phyloP scores from a whole-genome alignment of 2,888 invertebrate genomes.

The Drosophila subquinaria region DNA sequence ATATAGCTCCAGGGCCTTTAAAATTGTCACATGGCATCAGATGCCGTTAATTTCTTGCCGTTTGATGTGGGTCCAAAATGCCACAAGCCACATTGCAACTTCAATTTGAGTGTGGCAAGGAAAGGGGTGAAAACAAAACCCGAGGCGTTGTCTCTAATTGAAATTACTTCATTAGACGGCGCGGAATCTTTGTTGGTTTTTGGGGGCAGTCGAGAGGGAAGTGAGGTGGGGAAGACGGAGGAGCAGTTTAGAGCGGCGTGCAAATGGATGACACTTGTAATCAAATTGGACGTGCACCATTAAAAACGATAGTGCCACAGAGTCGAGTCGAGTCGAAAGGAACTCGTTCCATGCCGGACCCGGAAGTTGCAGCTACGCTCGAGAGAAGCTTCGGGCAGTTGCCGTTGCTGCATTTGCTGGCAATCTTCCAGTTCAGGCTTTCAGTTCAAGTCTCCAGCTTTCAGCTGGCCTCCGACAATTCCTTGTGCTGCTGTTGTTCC shows the following conservation, averaged over 20 bases:
- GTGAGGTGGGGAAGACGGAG: background rate
- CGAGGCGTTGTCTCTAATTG: conserved; percentile 56
- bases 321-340: conserved; percentile 19
- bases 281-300: conserved; percentile 80
- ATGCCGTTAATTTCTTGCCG: conserved; percentile 19
- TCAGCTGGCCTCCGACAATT: conserved; percentile 34
- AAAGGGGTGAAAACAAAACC: conserved; percentile 3
- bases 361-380: conserved; percentile 74
- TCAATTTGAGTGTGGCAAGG: background rate
- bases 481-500: conserved; percentile 48
- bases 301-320: conserved; percentile 65
- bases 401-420: conserved; percentile 40
- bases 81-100: conserved; percentile 26
- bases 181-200: conserved; percentile 47
- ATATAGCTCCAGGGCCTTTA: conserved; percentile 5
- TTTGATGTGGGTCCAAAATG: conserved; percentile 64
- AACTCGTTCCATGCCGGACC: conserved; percentile 28
- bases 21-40: conserved; percentile 38
- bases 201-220: background rate
- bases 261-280: conserved; percentile 77
- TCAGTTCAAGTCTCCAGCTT: conserved; percentile 52
- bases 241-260: conserved; percentile 32
- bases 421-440: conserved; percentile 37
- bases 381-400: conserved; percentile 27
- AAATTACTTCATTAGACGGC: conserved; percentile 78